Conservation (phyloP, 2,888 invertebrate genomes). For the Zhuqinia jingwanae region DNA sequence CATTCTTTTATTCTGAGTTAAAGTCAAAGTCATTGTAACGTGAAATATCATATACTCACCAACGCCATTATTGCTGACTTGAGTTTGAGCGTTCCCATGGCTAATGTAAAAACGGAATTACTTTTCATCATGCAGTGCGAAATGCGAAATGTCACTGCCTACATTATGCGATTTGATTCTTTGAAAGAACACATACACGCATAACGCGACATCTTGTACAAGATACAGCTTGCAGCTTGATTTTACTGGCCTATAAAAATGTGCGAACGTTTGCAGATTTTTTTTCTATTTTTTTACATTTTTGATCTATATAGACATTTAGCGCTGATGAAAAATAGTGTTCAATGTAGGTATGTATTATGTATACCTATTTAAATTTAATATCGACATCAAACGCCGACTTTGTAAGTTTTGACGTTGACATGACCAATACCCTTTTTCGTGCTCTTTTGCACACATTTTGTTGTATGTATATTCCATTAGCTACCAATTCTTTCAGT, state of each 20-base stretch:
- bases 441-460: neutral
- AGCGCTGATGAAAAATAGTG: neutral
- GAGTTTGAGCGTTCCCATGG: neutral
- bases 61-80: neutral
- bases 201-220: neutral
- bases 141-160: conserved; percentile 44
- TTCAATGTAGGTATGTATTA: neutral
- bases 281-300: neutral
- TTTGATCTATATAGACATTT: neutral
- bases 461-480: conserved; percentile 26
- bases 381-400: neutral
- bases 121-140: neutral
- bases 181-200: too few species aligned
- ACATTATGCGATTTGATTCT: conserved; percentile 14
- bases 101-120: neutral
- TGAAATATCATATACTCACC: neutral
- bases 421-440: conserved; percentile 20
- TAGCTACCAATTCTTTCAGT: conserved; percentile 3
- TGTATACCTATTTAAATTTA: conserved; percentile 9
- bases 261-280: conserved; percentile 49
- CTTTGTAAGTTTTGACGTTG: too few species aligned
- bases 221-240: conserved; percentile 5
- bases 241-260: conserved; percentile 47
- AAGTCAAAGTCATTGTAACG: neutral
- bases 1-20: neutral